phyloP scores from a whole-genome alignment of 2,888 invertebrate species.

The Drosophila siamana region DNA sequence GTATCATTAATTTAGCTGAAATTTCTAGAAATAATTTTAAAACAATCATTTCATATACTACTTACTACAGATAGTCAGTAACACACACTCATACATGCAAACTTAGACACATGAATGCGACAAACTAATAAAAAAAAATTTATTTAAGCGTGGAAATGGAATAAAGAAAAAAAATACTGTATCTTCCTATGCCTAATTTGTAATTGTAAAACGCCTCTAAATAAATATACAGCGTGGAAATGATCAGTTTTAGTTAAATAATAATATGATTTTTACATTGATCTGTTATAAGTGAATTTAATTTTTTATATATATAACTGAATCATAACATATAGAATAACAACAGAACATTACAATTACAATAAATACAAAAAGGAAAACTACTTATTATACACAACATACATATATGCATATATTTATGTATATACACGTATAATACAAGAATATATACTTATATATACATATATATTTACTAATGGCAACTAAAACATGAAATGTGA shows the following conservation, averaged over 20 bases:
- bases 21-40: slow-evolving; percentile 71
- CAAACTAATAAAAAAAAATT: slow-evolving; percentile 7
- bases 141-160: slow-evolving; percentile 26
- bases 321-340: slow-evolving; percentile 34
- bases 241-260: slow-evolving; percentile 29
- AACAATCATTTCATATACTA: slow-evolving; percentile 51
- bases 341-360: slow-evolving; percentile 57
- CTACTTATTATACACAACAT: slow-evolving; percentile 67
- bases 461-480: slow-evolving; percentile 79
- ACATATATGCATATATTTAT: slow-evolving; percentile 72
- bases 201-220: slow-evolving; percentile 46
- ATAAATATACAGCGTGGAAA: slow-evolving; percentile 30
- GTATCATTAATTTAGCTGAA: slow-evolving; percentile 76
- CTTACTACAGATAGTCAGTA: slow-evolving; percentile 25
- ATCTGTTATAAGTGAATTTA: slow-evolving; percentile 52
- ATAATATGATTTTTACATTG: slow-evolving; percentile 51
- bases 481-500: slow-evolving; percentile 84
- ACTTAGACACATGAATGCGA: slow-evolving; percentile 16
- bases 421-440: slow-evolving; percentile 71
- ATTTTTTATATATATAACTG: slow-evolving; percentile 53
- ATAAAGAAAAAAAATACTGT: no score
- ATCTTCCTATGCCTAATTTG: slow-evolving; percentile 71
- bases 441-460: slow-evolving; percentile 67
- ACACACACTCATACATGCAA: slow-evolving; percentile 21
- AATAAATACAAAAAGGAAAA: slow-evolving; percentile 54